Base-by-base conservation (phyloP, 53 echinoderm and acorn worm species). In the Temnopleurus reevesii region DNA sequence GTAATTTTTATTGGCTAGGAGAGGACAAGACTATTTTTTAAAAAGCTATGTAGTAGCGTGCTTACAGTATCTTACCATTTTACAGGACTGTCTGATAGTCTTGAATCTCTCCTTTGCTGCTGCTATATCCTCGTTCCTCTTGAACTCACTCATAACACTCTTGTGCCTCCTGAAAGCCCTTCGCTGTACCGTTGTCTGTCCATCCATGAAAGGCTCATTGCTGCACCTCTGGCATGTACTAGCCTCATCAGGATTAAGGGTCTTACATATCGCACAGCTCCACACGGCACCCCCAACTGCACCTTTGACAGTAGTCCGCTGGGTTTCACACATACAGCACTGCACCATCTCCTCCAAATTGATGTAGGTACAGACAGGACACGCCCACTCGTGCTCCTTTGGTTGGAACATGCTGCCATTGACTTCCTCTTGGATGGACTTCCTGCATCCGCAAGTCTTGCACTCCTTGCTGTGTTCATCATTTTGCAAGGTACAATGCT, bases 91-190 rank as follows among this genome's bases (percentile, higher is more conserved):
- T 31, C 92, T 89, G 87, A 99, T 96, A 45, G 86, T 60, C 57
- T 93, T 81, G 46, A 96, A 93, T 76, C 89, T 91, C 25, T 96
- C 89, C 51, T 36, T 87, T 3, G 99, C 99, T 34, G 53, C 81
- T 12, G 92, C 89, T 13, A 91, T 91, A 89, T 99, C 96, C 57
- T 92, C 85, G 43, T 93, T 94, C 84, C 99, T 77, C 87, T 86
- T 93, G 17, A 91, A 90, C 64, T 94, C 99, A 9, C 89, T 92
- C 91, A 96, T 93, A 19, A 96, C 88, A 76, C 99, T 99, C 45
- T 89, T 91, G 89, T 96, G 92, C 45, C 96, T 61, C 59, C 90
- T 79, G 82, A 93, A 71, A 19, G 65, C 84, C 43, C 41, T 46
- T 43, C 82, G 45, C 26, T 63, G 25, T 12, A 51, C 27, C 0